Evolutionary conservation across 2,797 vertebrate species (phyloP), one percentile per base, ranked within the genome.

Genomic region (Apogon talboti): DNA sequence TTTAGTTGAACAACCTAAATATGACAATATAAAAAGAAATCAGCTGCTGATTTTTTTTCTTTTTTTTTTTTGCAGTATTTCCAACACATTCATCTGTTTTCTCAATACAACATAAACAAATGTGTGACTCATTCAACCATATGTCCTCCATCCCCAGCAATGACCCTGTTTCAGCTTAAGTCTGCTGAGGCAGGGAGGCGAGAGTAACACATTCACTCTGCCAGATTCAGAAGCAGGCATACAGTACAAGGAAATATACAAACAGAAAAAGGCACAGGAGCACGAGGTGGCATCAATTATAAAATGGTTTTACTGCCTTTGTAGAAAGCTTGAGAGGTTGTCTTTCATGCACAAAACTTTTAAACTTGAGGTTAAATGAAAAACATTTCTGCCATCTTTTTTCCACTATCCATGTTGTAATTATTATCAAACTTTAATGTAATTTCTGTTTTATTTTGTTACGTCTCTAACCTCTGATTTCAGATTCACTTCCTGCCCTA

Each of bases 161-260:
- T 88, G 80, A 87, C 78, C 78, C 75, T 81, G 55, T 84, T 86
- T 82, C 68, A 66, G 73, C 15, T 33, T 37, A 63, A 63, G 64
- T 68, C 76, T 76, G 77, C 48, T 57, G 44, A 86, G 57, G 66
- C 85, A 84, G 57, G 55, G 35, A 68, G 68, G 76, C 62, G 48
- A 88, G 79, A 80, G 77, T 72, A 87, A 84, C 83, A 82, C 60
- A 48, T 61, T 74, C 66, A 49, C 48, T 59, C 62, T 43, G 69
- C 74, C 66, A 79, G 38, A 79, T 56, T 66, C 70, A 62, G n/a
- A 71, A 42, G 42, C 43, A 62, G 18, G 14, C 45, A 72, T 7
- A 60, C 13, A 71, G 71, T 7, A 60, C 13, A 71, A 57, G 49
- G 30, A 73, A 56, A 69, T 12, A 51, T 14, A 54, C 56, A 44